These are phyloP conservation scores for Callitettix versicolor DNA, from an alignment of 1,140 invertebrate species.

Conservation along the genomic window DNA sequence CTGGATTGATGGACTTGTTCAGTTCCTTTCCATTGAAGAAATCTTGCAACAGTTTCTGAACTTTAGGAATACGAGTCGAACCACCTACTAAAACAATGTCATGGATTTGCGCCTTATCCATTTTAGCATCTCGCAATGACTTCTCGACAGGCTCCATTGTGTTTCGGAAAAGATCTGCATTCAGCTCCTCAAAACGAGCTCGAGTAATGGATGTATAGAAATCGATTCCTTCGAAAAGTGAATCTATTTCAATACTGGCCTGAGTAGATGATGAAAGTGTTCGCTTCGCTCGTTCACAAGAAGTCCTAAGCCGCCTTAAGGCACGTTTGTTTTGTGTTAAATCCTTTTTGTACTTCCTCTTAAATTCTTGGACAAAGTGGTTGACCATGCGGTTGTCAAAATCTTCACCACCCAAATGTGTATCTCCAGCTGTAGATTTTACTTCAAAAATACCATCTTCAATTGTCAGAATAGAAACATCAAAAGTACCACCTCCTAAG, in stretches of 20 bases:
- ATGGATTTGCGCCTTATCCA: conserved; percentile 84
- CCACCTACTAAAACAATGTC: conserved; percentile 96
- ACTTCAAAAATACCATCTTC: conserved; percentile 93
- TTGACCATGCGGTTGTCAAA: conserved; percentile 94
- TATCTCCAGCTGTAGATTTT: conserved; percentile 94
- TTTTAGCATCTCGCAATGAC: conserved; percentile 82
- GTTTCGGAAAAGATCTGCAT: conserved; percentile 80
- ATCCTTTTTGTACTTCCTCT: conserved; percentile 94
- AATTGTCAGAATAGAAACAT: conserved; percentile 91
- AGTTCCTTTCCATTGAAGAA: conserved; percentile 97
- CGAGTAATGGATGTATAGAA: conserved; percentile 93
- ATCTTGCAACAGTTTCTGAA: conserved; percentile 88
- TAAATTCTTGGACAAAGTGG: conserved; percentile 93
- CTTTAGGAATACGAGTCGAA: conserved; percentile 94
- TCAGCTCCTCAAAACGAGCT: conserved; percentile 88
- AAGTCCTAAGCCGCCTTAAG: conserved; percentile 78
- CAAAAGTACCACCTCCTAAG: conserved; percentile 93
- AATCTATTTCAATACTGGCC: conserved; percentile 90
- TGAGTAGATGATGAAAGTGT: conserved; percentile 90
- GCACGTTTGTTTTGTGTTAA: conserved; percentile 80
- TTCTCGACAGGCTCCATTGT: conserved; percentile 95
- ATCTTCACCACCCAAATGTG: conserved; percentile 95
- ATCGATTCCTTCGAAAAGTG: conserved; percentile 88
- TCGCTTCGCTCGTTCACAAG: conserved; percentile 91
- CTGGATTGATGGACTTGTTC: conserved; percentile 92